These are phyloP conservation scores for Boloria selene DNA, from an alignment of 2,888 invertebrate genomes.

Conservation along the genomic window DNA sequence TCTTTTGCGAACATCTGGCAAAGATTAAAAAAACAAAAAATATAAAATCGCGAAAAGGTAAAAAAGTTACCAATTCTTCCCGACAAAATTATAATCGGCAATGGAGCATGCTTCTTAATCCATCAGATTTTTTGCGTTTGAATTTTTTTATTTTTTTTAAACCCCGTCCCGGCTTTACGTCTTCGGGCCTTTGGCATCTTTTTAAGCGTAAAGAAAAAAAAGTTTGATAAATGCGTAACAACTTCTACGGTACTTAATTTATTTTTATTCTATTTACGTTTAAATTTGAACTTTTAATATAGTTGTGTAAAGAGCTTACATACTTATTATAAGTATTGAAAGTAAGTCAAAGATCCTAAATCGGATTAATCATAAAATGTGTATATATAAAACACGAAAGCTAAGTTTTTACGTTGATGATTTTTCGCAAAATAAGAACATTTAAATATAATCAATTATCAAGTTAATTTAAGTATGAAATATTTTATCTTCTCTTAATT, in stretches of 20 bases:
- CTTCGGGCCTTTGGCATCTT: slow-evolving; percentile 56
- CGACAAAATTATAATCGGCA: slow-evolving; percentile 72
- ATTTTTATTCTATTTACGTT: neutral
- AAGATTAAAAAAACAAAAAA: slow-evolving; percentile 46
- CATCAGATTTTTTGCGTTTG: slow-evolving; percentile 54
- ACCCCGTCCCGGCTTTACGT: slow-evolving; percentile 49
- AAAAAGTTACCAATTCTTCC: slow-evolving; percentile 51
- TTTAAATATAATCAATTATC: too few relatives aligned
- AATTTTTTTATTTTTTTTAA: slow-evolving; percentile 45
- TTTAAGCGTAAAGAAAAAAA: slow-evolving; percentile 44
- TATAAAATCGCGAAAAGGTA: slow-evolving; percentile 46
- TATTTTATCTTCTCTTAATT: too few relatives aligned
- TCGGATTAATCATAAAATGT: too few relatives aligned
- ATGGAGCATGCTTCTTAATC: slow-evolving; percentile 73
- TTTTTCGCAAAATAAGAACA: too few relatives aligned
- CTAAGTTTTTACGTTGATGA: too few relatives aligned
- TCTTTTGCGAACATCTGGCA: slow-evolving; percentile 69
- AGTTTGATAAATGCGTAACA: slow-evolving; percentile 35
- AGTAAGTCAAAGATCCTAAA: too few relatives aligned
- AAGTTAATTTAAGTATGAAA: too few relatives aligned
- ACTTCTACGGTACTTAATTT: slow-evolving; percentile 19
- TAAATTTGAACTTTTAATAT: neutral
- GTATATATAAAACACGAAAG: too few relatives aligned
- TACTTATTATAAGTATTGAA: too few relatives aligned
- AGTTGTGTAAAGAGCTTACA: neutral